phyloP scores from a whole-genome alignment of 2,113 vertebrate species.

The Sceloporus tristichus region DNA sequence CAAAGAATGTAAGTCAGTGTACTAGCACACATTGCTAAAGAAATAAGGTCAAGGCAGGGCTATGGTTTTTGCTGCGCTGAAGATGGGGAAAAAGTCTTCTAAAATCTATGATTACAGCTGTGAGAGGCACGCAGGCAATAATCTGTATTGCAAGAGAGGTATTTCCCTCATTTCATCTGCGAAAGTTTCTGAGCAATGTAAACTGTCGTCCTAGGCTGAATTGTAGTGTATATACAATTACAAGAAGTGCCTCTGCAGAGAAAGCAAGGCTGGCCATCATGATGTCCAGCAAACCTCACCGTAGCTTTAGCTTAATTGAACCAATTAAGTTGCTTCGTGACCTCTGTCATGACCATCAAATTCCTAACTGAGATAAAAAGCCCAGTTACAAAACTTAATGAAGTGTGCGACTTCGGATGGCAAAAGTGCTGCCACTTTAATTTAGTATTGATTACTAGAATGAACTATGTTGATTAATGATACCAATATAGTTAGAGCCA shows the following conservation, averaged over 20 bases:
- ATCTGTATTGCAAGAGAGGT: not conserved
- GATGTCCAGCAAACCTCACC: not conserved
- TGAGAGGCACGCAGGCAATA: not conserved
- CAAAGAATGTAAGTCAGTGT: not conserved
- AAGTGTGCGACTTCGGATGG: fast-evolving
- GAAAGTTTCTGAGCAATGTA: not conserved
- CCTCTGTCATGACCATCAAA: not conserved
- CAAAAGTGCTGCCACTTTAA: fast-evolving
- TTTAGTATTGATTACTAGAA: not conserved
- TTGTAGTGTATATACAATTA: not conserved
- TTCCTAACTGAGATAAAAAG: not conserved
- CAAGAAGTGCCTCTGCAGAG: not conserved
- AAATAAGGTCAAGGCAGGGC: not conserved
- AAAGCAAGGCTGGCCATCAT: not conserved
- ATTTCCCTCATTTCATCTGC: not conserved
- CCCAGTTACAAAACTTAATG: not conserved
- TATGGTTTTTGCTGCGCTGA: not conserved
- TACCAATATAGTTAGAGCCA: not conserved
- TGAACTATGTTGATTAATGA: not conserved
- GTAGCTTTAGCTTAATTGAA: not conserved
- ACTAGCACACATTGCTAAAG: not conserved
- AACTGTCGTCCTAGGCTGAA: no score
- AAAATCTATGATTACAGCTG: not conserved
- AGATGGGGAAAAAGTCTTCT: not conserved
- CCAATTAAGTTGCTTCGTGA: not conserved